Percentiles rank a stretch among this genome's conserved stretches.
Evolutionary conservation across 2,113 vertebrate species (phyloP).

Genomic region (Forbesichthys papilliferus): DNA sequence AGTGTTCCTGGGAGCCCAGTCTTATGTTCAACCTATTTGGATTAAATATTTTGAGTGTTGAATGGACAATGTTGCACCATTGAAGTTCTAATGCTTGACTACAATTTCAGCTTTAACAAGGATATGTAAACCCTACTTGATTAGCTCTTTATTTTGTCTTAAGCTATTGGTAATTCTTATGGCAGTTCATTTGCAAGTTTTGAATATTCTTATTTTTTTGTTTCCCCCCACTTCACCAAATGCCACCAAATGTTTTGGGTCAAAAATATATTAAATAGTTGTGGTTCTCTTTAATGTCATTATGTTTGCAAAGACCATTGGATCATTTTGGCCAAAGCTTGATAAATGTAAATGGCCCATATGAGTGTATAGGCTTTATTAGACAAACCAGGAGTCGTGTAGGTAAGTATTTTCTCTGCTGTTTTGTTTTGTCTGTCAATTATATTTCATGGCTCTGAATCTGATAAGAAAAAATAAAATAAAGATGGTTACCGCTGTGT

Average conservation of each 20-base stretch:
- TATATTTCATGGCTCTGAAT: slow-evolving; percentile 55
- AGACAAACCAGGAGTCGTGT: slow-evolving; percentile 63
- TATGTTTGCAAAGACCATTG: slow-evolving; percentile 40
- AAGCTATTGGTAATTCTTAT: slow-evolving; percentile 42
- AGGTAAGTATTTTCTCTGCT: slow-evolving; percentile 81
- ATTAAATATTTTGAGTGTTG: slow-evolving; percentile 58
- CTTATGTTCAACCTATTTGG: slow-evolving; percentile 57
- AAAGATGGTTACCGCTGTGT: slow-evolving; percentile 52
- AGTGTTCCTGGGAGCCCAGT: slow-evolving; percentile 43
- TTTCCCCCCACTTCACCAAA: slow-evolving; percentile 22
- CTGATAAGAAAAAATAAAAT: slow-evolving; percentile 56
- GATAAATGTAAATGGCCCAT: slow-evolving; percentile 34
- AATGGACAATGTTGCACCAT: slow-evolving; percentile 53
- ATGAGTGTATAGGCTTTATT: slow-evolving; percentile 50
- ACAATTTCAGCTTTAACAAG: slow-evolving; percentile 59
- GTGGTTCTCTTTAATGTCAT: slow-evolving; percentile 49
- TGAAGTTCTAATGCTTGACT: slow-evolving; percentile 43
- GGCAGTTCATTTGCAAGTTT: slow-evolving; percentile 44
- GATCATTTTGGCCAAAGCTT: slow-evolving; percentile 34
- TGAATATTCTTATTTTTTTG: background rate
- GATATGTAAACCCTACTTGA: slow-evolving; percentile 34
- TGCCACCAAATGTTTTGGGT: slow-evolving; percentile 41
- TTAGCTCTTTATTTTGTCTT: slow-evolving; percentile 57
- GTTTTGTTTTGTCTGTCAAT: slow-evolving; percentile 68
- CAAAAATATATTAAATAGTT: slow-evolving; percentile 25